Percentiles rank a stretch among this genome's conserved stretches.
Evolutionary conservation across 2,888 invertebrate genomes (phyloP).

Genomic region (Yponomeuta malinellus): DNA sequence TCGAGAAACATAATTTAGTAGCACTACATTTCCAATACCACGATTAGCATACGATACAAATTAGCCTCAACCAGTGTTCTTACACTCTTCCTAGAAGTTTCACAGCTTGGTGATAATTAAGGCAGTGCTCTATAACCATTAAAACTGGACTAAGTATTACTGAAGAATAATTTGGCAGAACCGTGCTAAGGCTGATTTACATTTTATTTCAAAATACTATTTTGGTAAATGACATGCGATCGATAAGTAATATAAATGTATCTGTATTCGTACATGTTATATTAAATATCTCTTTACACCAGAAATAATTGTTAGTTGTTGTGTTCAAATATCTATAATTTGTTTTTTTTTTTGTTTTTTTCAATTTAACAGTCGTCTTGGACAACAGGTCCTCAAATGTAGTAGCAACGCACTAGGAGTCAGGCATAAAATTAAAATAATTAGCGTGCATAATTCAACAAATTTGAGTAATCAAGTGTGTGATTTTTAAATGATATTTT

Average conservation of each 20-base stretch:
- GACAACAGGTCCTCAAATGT: background rate
- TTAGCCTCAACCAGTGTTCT: conserved; percentile 2
- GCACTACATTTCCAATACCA: conserved; percentile 49
- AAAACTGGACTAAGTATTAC: conserved; percentile 29
- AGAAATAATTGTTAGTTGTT: too few species aligned
- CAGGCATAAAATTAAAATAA: too few species aligned
- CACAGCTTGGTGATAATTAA: conserved; percentile 20
- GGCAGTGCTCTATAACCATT: conserved; percentile 24
- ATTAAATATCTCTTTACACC: too few species aligned
- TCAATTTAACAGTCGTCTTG: background rate
- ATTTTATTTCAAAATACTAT: background rate
- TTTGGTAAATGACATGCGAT: background rate
- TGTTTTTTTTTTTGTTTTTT: background rate
- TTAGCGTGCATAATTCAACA: too few species aligned
- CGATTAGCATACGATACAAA: conserved; percentile 16
- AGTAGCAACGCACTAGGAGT: background rate
- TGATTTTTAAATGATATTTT: too few species aligned
- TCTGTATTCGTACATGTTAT: too few species aligned
- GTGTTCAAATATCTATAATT: too few species aligned
- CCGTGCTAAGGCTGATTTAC: background rate
- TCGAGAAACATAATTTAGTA: conserved; percentile 66
- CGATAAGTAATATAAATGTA: background rate
- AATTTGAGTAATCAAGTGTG: too few species aligned
- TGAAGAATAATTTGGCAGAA: background rate
- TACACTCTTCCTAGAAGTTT: conserved; percentile 17